These are phyloP conservation scores for Melanostigma gelatinosum DNA, from an alignment of 2,113 vertebrate species.

Conservation along the genomic window DNA sequence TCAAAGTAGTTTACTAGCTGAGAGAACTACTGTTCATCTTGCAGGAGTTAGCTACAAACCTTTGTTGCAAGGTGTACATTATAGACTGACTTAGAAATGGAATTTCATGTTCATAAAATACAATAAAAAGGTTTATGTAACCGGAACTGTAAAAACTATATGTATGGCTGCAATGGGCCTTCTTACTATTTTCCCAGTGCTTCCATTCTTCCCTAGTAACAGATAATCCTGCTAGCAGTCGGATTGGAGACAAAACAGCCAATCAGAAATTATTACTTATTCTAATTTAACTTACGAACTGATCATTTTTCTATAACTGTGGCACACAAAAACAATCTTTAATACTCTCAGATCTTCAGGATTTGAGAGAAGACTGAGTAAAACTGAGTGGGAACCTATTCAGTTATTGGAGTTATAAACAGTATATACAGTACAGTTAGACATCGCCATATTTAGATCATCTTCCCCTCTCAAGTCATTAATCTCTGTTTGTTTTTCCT, in stretches of 20 bases:
- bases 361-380: background rate
- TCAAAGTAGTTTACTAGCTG: background rate
- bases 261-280: background rate
- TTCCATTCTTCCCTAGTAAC: background rate
- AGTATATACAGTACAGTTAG: background rate
- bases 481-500: constrained; percentile 7
- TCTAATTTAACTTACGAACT: background rate
- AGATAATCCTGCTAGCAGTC: background rate
- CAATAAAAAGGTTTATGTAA: background rate
- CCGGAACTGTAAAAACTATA: background rate
- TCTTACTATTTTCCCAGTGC: background rate
- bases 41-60: background rate
- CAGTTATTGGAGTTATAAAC: background rate
- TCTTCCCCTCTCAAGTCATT: background rate
- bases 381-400: background rate
- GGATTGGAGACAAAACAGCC: background rate
- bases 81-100: background rate
- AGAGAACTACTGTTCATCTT: background rate
- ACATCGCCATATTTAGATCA: background rate
- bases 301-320: background rate
- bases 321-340: background rate
- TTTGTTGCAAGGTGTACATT: background rate
- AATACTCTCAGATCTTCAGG: background rate
- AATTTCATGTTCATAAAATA: background rate
- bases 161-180: background rate